phyloP scores from a whole-genome alignment of 2,113 vertebrate genomes.

The Gallinago undulata region DNA sequence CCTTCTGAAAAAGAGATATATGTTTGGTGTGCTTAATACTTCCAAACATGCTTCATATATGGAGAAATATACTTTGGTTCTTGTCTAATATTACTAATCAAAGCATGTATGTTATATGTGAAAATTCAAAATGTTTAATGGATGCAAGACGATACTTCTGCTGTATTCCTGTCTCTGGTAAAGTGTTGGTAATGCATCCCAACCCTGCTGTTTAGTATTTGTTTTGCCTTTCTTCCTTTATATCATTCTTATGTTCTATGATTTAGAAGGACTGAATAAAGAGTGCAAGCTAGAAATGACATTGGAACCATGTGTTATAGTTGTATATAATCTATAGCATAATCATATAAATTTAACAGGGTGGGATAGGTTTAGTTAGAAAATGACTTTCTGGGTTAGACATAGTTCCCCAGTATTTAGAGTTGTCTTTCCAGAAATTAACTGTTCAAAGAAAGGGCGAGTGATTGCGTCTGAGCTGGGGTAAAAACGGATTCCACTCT shows the following conservation, averaged over 20 bases:
- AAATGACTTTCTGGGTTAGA: conserved; percentile 9
- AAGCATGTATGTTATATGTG: not conserved
- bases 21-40: not conserved
- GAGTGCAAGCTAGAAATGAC: not conserved
- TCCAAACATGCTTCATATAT: not conserved
- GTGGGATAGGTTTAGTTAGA: not conserved
- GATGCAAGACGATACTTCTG: not conserved
- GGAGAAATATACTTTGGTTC: not conserved
- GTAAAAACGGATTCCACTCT: not conserved
- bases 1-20: not conserved
- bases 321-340: not conserved
- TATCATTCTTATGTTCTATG: not conserved
- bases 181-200: not conserved
- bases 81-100: not conserved
- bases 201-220: not conserved
- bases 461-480: not conserved
- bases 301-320: conserved; percentile 45
- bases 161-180: not conserved
- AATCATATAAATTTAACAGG: not conserved
- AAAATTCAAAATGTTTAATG: not conserved
- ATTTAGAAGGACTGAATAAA: conserved; percentile 20
- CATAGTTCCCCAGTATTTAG: not conserved
- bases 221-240: not conserved
- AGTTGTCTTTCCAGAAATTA: conserved; percentile 24
- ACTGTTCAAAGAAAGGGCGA: not conserved